These are phyloP conservation scores for Cynodonichthys magdalenae DNA, from an alignment of 2,797 vertebrate species.

Conservation along the genomic window DNA sequence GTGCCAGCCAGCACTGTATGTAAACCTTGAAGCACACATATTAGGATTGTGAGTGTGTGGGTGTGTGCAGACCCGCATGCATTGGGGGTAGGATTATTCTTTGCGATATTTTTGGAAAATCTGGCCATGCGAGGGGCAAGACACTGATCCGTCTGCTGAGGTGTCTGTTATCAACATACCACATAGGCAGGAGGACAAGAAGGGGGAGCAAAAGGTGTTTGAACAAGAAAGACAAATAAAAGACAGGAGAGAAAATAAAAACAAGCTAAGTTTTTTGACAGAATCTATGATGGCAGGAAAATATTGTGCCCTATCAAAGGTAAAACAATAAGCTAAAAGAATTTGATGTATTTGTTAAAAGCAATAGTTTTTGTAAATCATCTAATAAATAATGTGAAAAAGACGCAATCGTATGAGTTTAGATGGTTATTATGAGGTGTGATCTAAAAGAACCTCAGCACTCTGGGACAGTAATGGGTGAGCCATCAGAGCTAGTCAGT, in stretches of 20 bases:
- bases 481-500: no score
- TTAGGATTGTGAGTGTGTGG: constrained; percentile 5
- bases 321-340: background rate
- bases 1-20: constrained; percentile 58
- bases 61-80: constrained; percentile 13
- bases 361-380: no score
- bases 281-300: background rate
- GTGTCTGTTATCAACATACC: constrained; percentile 64
- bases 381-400: no score
- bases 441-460: no score
- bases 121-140: constrained; percentile 64
- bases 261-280: background rate
- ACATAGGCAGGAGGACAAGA: constrained; percentile 15
- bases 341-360: background rate
- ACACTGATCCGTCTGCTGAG: constrained; percentile 62
- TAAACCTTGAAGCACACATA: constrained; percentile 46
- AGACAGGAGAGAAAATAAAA: background rate
- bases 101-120: constrained; percentile 75
- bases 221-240: background rate
- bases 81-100: constrained; percentile 51
- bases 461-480: no score
- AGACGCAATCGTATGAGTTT: no score
- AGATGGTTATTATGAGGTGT: no score
- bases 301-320: background rate
- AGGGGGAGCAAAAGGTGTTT: constrained; percentile 5